Percentiles rank a stretch among this genome's conserved stretches.
These are phyloP conservation scores for Agrilus planipennis DNA, from an alignment of 1,140 invertebrate genomes.

Conservation along the genomic window DNA sequence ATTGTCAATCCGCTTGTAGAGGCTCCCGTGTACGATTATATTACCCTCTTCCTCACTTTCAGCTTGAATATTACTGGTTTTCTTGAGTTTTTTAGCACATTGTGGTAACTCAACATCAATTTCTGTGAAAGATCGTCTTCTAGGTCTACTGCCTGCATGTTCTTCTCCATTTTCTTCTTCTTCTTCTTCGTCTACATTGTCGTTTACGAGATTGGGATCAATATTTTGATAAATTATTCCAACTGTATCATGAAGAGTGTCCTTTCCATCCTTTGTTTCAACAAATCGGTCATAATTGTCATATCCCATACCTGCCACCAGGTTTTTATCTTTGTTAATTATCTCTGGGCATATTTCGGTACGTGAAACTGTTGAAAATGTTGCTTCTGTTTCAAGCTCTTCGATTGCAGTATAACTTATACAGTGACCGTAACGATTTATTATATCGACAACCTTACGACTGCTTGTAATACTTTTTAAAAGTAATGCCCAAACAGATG, in stretches of 20 bases:
- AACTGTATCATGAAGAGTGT: constrained; percentile 38
- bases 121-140: constrained; percentile 12
- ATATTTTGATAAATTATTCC: constrained; percentile 34
- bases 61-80: constrained; percentile 8
- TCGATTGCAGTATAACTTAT: constrained; percentile 23
- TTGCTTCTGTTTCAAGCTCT: constrained; percentile 28
- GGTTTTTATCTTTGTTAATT: constrained; percentile 13
- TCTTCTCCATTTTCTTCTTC: not conserved
- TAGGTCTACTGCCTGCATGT: not conserved
- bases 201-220: not conserved
- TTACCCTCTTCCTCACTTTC: not conserved
- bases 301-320: constrained; percentile 30
- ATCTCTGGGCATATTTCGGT: constrained; percentile 19
- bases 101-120: constrained; percentile 6
- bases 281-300: constrained; percentile 37
- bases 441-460: constrained; percentile 19
- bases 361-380: constrained; percentile 11
- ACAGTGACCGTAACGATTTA: constrained; percentile 28
- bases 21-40: not conserved
- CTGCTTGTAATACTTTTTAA: constrained; percentile 30
- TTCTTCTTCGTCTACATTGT: constrained; percentile 3
- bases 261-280: constrained; percentile 33
- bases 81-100: constrained; percentile 7
- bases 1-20: not conserved
- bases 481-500: constrained; percentile 19